phyloP scores from a whole-genome alignment of 2,888 invertebrate species.

The Standfussiana lucernea region DNA sequence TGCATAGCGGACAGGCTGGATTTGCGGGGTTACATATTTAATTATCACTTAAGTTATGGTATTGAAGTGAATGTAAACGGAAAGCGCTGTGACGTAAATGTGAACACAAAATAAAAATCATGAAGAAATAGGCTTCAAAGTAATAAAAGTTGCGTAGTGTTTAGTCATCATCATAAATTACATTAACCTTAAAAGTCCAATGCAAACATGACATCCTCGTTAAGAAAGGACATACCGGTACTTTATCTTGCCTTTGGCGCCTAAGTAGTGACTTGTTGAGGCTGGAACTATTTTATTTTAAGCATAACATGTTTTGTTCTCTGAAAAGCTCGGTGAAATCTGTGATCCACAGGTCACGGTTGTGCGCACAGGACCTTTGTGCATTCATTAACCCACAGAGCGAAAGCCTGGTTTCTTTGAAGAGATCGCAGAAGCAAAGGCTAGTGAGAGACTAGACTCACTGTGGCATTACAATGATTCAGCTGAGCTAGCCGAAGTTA shows the following conservation, averaged over 20 bases:
- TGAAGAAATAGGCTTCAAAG: too few species aligned
- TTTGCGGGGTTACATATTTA: slow-evolving; percentile 80
- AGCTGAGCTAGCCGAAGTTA: not conserved
- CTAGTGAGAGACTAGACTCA: not conserved
- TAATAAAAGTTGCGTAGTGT: not conserved
- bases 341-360: not conserved
- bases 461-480: not conserved
- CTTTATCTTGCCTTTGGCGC: not conserved
- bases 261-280: not conserved
- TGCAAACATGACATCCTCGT: not conserved
- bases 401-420: not conserved
- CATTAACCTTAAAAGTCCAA: slow-evolving; percentile 1
- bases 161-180: slow-evolving; percentile 4
- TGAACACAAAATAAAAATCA: not conserved
- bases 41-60: slow-evolving; percentile 76
- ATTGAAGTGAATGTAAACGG: slow-evolving; percentile 33
- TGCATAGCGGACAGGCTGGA: slow-evolving; percentile 75
- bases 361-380: slow-evolving; percentile 2
- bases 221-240: not conserved
- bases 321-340: not conserved
- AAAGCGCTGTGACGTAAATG: not conserved
- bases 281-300: not conserved
- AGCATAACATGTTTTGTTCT: not conserved
- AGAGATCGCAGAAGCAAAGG: not conserved
- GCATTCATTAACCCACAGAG: slow-evolving; percentile 10